Evolutionary conservation across 2,797 vertebrate species (phyloP).

Genomic region (Darevskia mixta): DNA sequence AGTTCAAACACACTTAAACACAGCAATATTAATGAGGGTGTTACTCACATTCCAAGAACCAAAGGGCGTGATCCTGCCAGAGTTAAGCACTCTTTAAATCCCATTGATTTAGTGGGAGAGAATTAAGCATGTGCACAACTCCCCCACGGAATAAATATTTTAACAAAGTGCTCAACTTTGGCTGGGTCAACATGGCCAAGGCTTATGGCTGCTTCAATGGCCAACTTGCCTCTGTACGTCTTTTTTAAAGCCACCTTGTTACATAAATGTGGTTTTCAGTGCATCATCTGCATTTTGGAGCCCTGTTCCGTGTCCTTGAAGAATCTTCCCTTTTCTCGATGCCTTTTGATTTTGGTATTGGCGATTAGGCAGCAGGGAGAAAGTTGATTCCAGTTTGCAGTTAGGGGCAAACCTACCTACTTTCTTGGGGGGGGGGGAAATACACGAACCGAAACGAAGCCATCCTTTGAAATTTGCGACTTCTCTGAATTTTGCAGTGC

Average conservation of each 20-base stretch:
- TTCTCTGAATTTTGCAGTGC: too few species aligned
- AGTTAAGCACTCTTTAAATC: neutral
- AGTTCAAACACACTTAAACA: neutral
- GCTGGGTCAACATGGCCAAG: neutral
- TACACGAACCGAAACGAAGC: too few species aligned
- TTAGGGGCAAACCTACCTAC: too few species aligned
- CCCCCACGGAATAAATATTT: neutral
- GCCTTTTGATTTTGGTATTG: constrained; percentile 45
- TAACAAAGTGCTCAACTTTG: neutral
- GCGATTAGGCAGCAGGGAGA: too few species aligned
- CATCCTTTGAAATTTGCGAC: too few species aligned
- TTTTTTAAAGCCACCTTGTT: constrained; percentile 52
- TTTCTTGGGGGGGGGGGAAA: too few species aligned
- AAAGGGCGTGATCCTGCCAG: neutral
- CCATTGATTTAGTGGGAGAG: neutral
- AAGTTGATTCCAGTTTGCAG: too few species aligned
- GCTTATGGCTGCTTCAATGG: neutral
- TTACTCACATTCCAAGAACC: neutral
- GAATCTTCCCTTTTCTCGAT: constrained; percentile 54
- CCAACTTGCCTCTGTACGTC: constrained; percentile 37
- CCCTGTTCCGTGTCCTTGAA: constrained; percentile 49
- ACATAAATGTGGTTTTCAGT: constrained; percentile 66
- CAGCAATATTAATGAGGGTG: constrained; percentile 1
- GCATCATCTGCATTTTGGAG: constrained; percentile 58
- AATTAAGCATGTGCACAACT: neutral